Evolutionary conservation across 2,797 vertebrate genomes (phyloP).

Genomic region (Myotis pilosus): DNA sequence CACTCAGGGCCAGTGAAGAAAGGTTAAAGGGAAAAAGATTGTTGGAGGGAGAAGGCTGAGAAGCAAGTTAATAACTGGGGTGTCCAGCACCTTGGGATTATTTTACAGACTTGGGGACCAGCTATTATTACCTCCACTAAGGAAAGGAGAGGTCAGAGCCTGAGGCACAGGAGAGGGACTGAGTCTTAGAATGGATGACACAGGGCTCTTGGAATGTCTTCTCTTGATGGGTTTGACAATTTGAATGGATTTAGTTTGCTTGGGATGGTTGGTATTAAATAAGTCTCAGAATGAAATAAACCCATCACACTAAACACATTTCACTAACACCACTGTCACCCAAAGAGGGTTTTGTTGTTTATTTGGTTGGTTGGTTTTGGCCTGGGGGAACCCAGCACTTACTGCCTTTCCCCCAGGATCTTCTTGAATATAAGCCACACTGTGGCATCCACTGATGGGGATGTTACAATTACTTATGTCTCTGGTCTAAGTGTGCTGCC

Average conservation of each 20-base stretch:
- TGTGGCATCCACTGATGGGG: not conserved
- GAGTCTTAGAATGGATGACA: not conserved
- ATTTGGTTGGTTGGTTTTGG: not conserved
- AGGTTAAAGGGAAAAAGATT: not conserved
- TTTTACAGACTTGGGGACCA: not conserved
- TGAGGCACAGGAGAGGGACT: not conserved
- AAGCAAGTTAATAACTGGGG: not conserved
- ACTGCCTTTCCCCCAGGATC: not conserved
- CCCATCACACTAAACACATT: not conserved
- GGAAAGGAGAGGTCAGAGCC: not conserved
- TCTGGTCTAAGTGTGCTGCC: not conserved
- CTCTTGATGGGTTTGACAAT: not conserved
- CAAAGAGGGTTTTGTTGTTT: not conserved
- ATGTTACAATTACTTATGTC: not conserved
- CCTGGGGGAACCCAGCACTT: not conserved
- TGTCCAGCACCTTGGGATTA: no score
- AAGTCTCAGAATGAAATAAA: not conserved
- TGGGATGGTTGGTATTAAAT: not conserved
- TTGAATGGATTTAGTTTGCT: not conserved
- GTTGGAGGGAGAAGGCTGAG: not conserved
- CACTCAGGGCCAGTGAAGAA: not conserved
- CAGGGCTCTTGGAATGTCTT: not conserved
- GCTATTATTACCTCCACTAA: not conserved
- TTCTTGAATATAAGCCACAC: not conserved
- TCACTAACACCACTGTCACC: not conserved